Evolutionary conservation across 2,888 invertebrate species (phyloP).

Genomic region (Alloscopus bannaensis): DNA sequence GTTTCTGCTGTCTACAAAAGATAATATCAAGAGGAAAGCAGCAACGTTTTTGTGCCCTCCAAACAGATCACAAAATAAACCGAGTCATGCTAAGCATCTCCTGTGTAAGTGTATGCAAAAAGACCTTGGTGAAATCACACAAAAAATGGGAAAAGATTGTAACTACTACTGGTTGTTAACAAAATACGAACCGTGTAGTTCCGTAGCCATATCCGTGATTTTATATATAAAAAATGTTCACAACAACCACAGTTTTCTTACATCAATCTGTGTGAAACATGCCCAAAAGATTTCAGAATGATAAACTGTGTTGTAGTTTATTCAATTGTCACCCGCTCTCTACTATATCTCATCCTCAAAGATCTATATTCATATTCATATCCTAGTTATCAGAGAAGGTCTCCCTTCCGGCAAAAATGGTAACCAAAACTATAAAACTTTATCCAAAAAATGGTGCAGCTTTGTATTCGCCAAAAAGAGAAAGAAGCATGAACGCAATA

Average conservation of each 20-base stretch:
- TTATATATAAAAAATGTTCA: too few species aligned
- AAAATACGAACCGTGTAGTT: conserved; percentile 9
- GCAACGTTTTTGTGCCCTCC: conserved; percentile 54
- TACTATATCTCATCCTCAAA: conserved; percentile 1
- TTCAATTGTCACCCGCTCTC: conserved; percentile 7
- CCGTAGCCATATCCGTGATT: conserved; percentile 43
- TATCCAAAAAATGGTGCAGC: too few species aligned
- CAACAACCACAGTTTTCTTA: conserved; percentile 2
- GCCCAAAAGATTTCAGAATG: too few species aligned
- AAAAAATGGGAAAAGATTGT: conserved; percentile 19
- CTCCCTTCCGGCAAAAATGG: too few species aligned
- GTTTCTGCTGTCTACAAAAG: conserved; percentile 39
- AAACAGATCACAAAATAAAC: conserved; percentile 25
- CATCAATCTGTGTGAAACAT: too few species aligned
- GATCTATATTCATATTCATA: too few species aligned
- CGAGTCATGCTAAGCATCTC: conserved; percentile 47
- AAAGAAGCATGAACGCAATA: too few species aligned
- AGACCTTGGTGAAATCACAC: conserved; percentile 11
- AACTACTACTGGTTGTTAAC: conserved; percentile 37
- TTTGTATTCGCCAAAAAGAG: too few species aligned
- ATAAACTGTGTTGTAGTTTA: conserved; percentile 5
- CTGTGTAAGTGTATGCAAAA: conserved; percentile 25
- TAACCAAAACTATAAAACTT: too few species aligned
- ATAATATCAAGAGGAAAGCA: conserved; percentile 16
- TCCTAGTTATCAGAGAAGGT: background rate